Conservation (phyloP, 2,888 invertebrate genomes). For the Lepeophtheirus nordmannii region DNA sequence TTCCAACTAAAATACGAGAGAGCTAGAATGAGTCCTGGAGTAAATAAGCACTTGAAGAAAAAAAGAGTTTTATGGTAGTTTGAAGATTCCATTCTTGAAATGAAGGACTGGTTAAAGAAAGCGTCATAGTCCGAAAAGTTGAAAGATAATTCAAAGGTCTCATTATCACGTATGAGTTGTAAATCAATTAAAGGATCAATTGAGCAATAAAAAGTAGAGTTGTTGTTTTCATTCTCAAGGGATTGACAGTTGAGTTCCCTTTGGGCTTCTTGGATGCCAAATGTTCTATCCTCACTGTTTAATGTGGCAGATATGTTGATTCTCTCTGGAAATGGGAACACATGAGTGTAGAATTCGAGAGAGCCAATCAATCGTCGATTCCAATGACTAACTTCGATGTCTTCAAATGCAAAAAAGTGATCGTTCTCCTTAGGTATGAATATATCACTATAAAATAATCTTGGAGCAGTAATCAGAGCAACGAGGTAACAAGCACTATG, state of each 20-base stretch:
- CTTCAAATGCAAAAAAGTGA: background rate
- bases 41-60: slow-evolving; percentile 22
- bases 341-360: background rate
- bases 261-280: background rate
- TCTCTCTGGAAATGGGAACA: background rate
- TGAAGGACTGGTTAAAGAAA: background rate
- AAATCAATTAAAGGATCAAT: background rate
- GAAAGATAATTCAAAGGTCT: background rate
- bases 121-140: background rate
- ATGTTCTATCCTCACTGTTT: background rate
- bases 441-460: background rate
- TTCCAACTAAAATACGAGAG: slow-evolving; percentile 7
- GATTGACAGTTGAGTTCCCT: background rate
- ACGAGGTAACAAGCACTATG: background rate
- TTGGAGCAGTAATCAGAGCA: background rate
- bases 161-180: background rate
- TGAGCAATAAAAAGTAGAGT: background rate
- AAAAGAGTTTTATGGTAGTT: slow-evolving; percentile 6
- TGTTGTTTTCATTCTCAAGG: background rate
- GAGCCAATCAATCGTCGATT: background rate
- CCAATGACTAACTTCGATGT: background rate
- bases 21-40: slow-evolving; percentile 3
- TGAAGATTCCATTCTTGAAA: background rate
- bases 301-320: background rate
- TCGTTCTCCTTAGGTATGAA: background rate